Evolutionary conservation across 2,113 vertebrate species (phyloP).

Genomic region (Haplochromis vanheusdeni): DNA sequence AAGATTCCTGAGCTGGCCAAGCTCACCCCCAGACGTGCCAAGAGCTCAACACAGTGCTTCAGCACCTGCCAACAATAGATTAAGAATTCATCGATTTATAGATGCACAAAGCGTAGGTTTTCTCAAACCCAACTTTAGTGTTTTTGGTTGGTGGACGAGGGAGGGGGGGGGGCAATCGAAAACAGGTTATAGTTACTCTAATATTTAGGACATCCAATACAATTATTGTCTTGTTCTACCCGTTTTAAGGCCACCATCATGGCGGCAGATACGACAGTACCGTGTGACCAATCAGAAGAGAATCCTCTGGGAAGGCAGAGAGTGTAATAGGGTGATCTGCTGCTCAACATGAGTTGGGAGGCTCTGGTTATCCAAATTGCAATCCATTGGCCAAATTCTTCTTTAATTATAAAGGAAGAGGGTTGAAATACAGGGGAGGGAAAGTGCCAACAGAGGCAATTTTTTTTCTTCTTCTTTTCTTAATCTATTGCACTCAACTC

Average conservation of each 20-base stretch:
- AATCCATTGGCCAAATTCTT: constrained; percentile 52
- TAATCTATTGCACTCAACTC: constrained; percentile 69
- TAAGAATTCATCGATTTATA: constrained; percentile 47
- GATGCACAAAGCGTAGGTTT: constrained; percentile 62
- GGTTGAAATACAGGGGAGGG: constrained; percentile 29
- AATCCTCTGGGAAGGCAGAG: constrained; percentile 72
- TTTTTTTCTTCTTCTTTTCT: neutral
- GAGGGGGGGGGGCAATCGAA: constrained; percentile 19
- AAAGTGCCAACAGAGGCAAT: constrained; percentile 44
- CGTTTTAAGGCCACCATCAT: constrained; percentile 67
- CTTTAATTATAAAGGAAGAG: constrained; percentile 31
- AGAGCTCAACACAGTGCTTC: constrained; percentile 60
- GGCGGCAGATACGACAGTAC: constrained; percentile 75
- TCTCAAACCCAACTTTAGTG: constrained; percentile 71
- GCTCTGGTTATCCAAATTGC: constrained; percentile 55
- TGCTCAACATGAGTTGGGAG: constrained; percentile 59
- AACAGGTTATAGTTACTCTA: constrained; percentile 70
- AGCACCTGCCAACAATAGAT: constrained; percentile 43
- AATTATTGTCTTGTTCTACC: constrained; percentile 76
- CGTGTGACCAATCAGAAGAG: constrained; percentile 71
- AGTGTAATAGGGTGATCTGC: constrained; percentile 75
- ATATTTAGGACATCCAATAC: constrained; percentile 75
- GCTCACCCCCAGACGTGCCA: constrained; percentile 29
- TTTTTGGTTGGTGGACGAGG: constrained; percentile 48
- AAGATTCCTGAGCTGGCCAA: constrained; percentile 54